Evolutionary conservation across 35 echinoderm and acorn worm genomes (phyloP).

Genomic region (Ophiothrix spiculata): DNA sequence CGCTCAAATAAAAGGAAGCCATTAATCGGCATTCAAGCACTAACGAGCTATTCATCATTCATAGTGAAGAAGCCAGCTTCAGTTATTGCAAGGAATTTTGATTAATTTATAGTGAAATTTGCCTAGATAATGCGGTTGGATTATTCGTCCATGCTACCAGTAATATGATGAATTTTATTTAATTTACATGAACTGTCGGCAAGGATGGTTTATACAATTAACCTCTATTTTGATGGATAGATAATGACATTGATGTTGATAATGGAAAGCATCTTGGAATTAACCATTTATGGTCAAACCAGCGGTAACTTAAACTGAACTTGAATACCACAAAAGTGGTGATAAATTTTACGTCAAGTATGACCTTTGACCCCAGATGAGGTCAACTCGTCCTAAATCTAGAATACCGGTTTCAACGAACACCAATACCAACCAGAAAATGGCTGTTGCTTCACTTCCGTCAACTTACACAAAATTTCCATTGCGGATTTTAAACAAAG

Average conservation of each 20-base stretch:
- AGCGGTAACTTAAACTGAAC: background rate
- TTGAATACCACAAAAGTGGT: background rate
- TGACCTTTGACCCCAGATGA: background rate
- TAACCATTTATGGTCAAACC: background rate
- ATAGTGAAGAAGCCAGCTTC: too few relatives aligned
- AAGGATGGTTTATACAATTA: background rate
- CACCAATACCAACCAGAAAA: background rate
- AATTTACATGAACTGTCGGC: too few relatives aligned
- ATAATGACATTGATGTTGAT: background rate
- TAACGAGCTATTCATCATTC: too few relatives aligned
- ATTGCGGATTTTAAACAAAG: slow-evolving; percentile 53
- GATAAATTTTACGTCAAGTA: background rate
- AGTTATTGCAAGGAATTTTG: too few relatives aligned
- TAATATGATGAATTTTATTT: too few relatives aligned
- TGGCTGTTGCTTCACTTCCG: slow-evolving; percentile 5
- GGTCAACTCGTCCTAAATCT: background rate
- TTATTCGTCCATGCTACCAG: too few relatives aligned
- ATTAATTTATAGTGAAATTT: too few relatives aligned
- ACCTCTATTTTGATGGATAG: background rate
- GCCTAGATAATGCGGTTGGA: too few relatives aligned
- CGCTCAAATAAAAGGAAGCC: too few relatives aligned
- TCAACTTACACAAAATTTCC: slow-evolving; percentile 19
- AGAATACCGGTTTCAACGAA: background rate
- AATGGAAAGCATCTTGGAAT: background rate
- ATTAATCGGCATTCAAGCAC: too few relatives aligned